phyloP scores from a whole-genome alignment of 2,797 vertebrate species.

The Poeciliopsis gracilis region DNA sequence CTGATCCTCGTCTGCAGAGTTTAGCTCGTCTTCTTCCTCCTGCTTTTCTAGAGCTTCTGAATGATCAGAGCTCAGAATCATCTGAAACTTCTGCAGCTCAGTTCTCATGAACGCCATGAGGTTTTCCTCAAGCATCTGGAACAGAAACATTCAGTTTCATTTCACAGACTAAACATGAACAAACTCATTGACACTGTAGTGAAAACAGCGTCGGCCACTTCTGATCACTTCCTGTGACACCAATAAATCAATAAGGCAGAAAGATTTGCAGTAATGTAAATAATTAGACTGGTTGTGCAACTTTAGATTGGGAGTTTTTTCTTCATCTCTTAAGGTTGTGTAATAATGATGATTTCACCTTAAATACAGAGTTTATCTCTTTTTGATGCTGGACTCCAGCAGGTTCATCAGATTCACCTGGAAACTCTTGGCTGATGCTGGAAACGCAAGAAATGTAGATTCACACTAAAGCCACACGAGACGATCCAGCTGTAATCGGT shows the following conservation, averaged over 20 bases:
- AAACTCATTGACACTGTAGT: neutral
- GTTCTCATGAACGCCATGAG: constrained; percentile 27
- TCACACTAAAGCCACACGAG: neutral
- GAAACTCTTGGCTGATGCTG: neutral
- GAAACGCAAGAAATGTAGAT: neutral
- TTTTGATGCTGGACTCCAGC: neutral
- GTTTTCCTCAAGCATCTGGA: constrained; percentile 27
- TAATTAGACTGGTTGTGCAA: neutral
- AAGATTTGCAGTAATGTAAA: neutral
- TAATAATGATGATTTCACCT: neutral
- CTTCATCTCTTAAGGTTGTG: neutral
- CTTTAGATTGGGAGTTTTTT: neutral
- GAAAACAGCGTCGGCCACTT: neutral
- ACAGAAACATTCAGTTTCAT: neutral
- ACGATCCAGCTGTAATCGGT: neutral
- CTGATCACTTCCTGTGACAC: neutral
- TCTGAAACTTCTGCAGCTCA: constrained; percentile 29
- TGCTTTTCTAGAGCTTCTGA: neutral
- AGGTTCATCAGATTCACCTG: neutral
- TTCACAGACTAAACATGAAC: neutral
- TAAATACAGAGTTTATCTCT: neutral
- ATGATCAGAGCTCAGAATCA: constrained; percentile 19
- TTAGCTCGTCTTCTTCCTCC: neutral
- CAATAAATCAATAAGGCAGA: neutral
- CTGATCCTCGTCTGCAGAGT: constrained; percentile 7